A percentile compares a stretch with the other conserved stretches of the same genome.
Evolutionary conservation across 2,113 vertebrate species (phyloP).

Genomic region (Trematocara stigmaticum): DNA sequence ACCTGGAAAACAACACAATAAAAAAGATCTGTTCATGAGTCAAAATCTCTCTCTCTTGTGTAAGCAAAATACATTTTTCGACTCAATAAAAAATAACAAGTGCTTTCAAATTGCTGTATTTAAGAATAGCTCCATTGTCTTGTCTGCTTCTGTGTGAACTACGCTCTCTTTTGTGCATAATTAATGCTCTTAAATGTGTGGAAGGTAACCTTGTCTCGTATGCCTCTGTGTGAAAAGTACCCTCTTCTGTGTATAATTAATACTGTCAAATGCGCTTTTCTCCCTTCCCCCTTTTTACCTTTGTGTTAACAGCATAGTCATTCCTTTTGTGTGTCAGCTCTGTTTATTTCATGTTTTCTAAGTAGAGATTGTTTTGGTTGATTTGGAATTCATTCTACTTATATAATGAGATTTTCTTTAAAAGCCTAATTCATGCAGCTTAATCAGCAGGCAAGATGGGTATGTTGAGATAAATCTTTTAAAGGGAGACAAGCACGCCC

Average conservation of each 20-base stretch:
- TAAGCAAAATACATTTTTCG: not conserved
- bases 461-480: not conserved
- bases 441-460: not conserved
- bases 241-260: not conserved
- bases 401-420: not conserved
- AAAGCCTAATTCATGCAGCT: not conserved
- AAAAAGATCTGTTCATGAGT: rapidly evolving
- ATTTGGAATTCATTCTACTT: not conserved
- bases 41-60: not conserved
- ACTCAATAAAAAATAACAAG: not conserved
- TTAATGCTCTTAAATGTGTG: not conserved
- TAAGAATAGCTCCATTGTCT: not conserved
- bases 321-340: not conserved
- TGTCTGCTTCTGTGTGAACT: not conserved
- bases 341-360: not conserved
- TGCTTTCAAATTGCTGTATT: not conserved
- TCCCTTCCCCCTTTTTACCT: not conserved
- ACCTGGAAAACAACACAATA: not conserved
- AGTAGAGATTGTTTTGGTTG: not conserved
- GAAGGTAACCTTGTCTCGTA: not conserved
- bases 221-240: not conserved
- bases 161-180: not conserved
- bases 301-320: not conserved
- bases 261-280: not conserved
- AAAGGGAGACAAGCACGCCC: not conserved